Percentiles rank a stretch among this genome's conserved stretches.
These are phyloP conservation scores for Brachionus plicatilis DNA, from an alignment of 1,140 invertebrate species.

Conservation along the genomic window DNA sequence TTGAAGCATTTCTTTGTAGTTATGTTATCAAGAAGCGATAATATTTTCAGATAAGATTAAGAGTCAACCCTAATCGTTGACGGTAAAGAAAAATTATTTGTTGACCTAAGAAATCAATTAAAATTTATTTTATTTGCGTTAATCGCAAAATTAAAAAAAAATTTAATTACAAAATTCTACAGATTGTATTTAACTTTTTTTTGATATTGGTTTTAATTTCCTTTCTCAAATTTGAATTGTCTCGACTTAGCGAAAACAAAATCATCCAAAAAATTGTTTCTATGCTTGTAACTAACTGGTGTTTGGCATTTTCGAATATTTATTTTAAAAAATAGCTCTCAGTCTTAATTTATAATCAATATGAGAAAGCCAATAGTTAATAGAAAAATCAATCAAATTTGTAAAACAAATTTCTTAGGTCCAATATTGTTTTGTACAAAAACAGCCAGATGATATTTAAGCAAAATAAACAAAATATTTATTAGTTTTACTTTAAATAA, in stretches of 20 bases:
- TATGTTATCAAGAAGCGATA: background rate
- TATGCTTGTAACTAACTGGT: background rate
- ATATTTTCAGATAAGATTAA: background rate
- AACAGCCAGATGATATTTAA: slow-evolving; percentile 8
- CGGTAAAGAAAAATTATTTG: background rate
- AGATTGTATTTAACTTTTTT: background rate
- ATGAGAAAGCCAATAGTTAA: slow-evolving; percentile 30
- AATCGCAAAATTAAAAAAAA: background rate
- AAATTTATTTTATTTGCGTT: background rate
- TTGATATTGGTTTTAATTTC: background rate
- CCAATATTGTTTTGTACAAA: background rate
- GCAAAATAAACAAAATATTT: background rate
- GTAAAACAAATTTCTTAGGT: background rate
- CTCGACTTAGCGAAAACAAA: background rate
- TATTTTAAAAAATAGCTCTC: background rate
- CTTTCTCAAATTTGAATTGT: slow-evolving; percentile 4
- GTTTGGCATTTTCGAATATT: slow-evolving; percentile 12
- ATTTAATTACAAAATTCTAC: background rate
- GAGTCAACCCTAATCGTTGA: background rate
- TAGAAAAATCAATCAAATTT: slow-evolving; percentile 14
- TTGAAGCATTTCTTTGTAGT: background rate
- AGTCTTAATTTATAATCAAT: slow-evolving; percentile 21
- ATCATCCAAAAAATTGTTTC: background rate
- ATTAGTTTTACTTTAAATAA: background rate
- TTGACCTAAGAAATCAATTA: background rate